A percentile compares a stretch with the other conserved stretches of the same genome.
Conservation (phyloP, 2,888 invertebrate genomes). For the Sinohyriopsis cumingii region DNA sequence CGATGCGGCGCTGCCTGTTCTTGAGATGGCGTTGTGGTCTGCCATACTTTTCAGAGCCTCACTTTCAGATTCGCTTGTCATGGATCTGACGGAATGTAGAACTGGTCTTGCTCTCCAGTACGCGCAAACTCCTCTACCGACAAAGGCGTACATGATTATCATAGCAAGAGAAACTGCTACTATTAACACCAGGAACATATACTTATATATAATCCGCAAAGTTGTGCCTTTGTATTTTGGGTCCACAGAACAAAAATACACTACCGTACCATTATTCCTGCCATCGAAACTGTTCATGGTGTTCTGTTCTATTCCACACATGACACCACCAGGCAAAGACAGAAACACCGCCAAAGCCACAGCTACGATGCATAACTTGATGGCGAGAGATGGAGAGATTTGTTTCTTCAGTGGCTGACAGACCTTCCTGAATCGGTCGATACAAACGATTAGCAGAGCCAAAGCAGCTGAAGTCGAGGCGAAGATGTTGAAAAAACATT, state of each 20-base stretch:
- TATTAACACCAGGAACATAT: constrained; percentile 17
- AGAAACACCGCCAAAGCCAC: constrained; percentile 20
- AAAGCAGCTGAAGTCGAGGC: constrained; percentile 27
- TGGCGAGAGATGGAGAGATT: constrained; percentile 18
- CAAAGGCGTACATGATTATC: constrained; percentile 25
- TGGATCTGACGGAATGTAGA: no score
- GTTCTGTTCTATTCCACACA: constrained; percentile 29
- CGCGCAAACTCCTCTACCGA: constrained; percentile 21
- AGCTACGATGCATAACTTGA: constrained; percentile 19
- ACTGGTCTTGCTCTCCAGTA: no score
- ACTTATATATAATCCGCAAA: constrained; percentile 27
- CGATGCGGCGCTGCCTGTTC: no score
- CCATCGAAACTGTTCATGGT: constrained; percentile 26
- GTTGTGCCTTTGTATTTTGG: constrained; percentile 18
- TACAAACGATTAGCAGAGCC: constrained; percentile 27
- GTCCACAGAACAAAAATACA: constrained; percentile 27
- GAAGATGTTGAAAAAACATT: constrained; percentile 36
- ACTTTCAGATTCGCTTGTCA: no score
- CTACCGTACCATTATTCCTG: constrained; percentile 13
- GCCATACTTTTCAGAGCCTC: no score
- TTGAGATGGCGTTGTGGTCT: no score
- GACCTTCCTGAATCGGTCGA: constrained; percentile 31
- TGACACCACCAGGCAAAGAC: constrained; percentile 28
- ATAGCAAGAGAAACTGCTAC: constrained; percentile 26
- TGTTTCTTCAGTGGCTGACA: constrained; percentile 31